phyloP scores from a whole-genome alignment of 2,888 invertebrate species.

The Tinea pellionella region DNA sequence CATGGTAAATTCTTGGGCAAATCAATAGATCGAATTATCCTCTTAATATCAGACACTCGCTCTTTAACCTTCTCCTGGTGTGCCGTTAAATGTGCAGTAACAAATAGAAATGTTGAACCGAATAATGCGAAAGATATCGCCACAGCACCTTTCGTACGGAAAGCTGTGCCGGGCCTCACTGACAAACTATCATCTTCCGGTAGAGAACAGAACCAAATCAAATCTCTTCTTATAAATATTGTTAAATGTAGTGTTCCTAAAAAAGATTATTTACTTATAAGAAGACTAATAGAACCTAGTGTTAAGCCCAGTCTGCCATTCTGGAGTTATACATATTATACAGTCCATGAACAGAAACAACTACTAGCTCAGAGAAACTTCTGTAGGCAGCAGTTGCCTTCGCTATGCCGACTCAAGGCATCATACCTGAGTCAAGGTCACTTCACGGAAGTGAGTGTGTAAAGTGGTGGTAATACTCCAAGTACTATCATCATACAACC shows the following conservation, averaged over 20 bases:
- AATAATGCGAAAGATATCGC: conserved; percentile 93
- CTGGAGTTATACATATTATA: too few relatives aligned
- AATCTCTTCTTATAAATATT: conserved; percentile 88
- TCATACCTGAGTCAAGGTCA: too few relatives aligned
- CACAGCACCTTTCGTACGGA: conserved; percentile 94
- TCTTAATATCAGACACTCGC: conserved; percentile 85
- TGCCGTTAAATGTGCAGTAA: conserved; percentile 95
- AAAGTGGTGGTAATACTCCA: too few relatives aligned
- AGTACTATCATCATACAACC: too few relatives aligned
- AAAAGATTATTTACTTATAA: conserved; percentile 20
- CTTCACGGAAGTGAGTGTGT: too few relatives aligned
- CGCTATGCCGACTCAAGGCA: too few relatives aligned
- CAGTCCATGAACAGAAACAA: too few relatives aligned
- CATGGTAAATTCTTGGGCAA: conserved; percentile 84
- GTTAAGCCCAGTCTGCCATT: too few relatives aligned
- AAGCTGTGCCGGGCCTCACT: conserved; percentile 89
- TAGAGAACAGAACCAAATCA: conserved; percentile 96
- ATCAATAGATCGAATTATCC: conserved; percentile 84
- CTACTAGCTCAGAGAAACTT: too few relatives aligned
- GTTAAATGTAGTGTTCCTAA: conserved; percentile 86
- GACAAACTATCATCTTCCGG: conserved; percentile 90
- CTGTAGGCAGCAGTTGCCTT: too few relatives aligned
- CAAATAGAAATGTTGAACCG: conserved; percentile 94
- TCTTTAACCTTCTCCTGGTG: conserved; percentile 91
- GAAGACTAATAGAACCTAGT: too few relatives aligned